phyloP scores from a whole-genome alignment of 1,140 invertebrate species.

The Drosophila equinoxialis region DNA sequence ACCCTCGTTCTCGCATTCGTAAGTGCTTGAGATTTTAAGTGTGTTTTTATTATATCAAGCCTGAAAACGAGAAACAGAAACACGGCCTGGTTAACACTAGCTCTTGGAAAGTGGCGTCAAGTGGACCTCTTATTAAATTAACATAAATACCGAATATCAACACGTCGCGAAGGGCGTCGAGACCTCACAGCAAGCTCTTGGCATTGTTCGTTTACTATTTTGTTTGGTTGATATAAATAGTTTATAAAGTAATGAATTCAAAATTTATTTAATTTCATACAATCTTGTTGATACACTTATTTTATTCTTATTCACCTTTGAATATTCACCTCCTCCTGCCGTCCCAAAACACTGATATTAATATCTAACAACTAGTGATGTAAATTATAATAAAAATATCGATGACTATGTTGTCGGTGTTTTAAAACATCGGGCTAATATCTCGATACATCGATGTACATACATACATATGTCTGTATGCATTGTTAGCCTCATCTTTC shows the following conservation, averaged over 20 bases:
- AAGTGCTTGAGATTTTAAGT: constrained; percentile 29
- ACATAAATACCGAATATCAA: constrained; percentile 48
- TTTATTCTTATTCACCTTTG: too few species aligned
- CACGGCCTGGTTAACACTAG: constrained; percentile 19
- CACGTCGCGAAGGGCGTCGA: constrained; percentile 8
- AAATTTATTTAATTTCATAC: too few species aligned
- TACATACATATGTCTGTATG: too few species aligned
- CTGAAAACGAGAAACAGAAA: constrained; percentile 51
- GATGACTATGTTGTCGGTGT: too few species aligned
- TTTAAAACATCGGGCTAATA: too few species aligned
- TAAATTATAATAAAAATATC: too few species aligned
- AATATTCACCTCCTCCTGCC: too few species aligned
- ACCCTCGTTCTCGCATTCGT: constrained; percentile 13
- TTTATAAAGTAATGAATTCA: background rate
- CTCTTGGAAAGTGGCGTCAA: constrained; percentile 54
- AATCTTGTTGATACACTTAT: too few species aligned
- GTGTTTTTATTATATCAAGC: constrained; percentile 47
- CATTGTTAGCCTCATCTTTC: too few species aligned
- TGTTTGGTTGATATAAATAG: background rate
- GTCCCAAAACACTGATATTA: too few species aligned
- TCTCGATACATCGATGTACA: too few species aligned
- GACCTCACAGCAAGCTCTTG: constrained; percentile 33
- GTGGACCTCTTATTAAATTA: constrained; percentile 56
- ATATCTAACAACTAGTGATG: too few species aligned
- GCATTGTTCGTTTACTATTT: background rate